These are phyloP conservation scores for Urocyon cinereoargenteus DNA, from an alignment of 2,797 vertebrate genomes.

Conservation along the genomic window DNA sequence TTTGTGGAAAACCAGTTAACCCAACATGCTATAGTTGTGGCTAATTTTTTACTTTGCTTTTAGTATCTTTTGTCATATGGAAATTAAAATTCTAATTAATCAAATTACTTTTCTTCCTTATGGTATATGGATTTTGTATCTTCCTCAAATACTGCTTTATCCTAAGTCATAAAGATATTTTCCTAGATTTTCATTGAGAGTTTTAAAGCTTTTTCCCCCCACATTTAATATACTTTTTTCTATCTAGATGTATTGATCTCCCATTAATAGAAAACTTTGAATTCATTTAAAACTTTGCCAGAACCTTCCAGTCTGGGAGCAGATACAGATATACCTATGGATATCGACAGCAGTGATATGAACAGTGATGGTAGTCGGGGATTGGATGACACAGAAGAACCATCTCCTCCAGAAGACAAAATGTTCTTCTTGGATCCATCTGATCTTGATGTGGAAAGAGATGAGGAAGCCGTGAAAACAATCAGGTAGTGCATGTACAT, in stretches of 20 bases:
- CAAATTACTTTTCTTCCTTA: constrained; percentile 31
- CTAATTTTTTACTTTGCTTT: constrained; percentile 25
- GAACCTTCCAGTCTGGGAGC: constrained; percentile 95
- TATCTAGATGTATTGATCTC: not conserved
- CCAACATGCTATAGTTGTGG: not conserved
- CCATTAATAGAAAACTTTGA: constrained; percentile 57
- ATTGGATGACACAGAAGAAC: constrained; percentile 95
- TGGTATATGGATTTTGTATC: not conserved
- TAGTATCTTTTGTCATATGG: not conserved
- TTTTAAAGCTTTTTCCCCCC: constrained; percentile 26
- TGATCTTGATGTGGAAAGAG: constrained; percentile 95
- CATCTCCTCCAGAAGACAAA: constrained; percentile 96
- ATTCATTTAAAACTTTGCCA: constrained; percentile 82
- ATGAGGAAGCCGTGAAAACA: constrained; percentile 95
- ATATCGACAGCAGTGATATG: constrained; percentile 95
- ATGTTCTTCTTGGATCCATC: constrained; percentile 96
- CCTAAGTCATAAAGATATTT: constrained; percentile 54
- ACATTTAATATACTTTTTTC: not conserved
- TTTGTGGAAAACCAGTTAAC: not conserved
- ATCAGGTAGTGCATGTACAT: constrained; percentile 91
- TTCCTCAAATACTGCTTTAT: constrained; percentile 34
- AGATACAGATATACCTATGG: constrained; percentile 97
- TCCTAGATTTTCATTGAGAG: not conserved
- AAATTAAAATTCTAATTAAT: constrained; percentile 43
- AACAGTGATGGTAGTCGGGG: constrained; percentile 92